A percentile compares a stretch with the other conserved stretches of the same genome.
phyloP scores from a whole-genome alignment of 2,113 vertebrate species.

The Struthidea cinerea region DNA sequence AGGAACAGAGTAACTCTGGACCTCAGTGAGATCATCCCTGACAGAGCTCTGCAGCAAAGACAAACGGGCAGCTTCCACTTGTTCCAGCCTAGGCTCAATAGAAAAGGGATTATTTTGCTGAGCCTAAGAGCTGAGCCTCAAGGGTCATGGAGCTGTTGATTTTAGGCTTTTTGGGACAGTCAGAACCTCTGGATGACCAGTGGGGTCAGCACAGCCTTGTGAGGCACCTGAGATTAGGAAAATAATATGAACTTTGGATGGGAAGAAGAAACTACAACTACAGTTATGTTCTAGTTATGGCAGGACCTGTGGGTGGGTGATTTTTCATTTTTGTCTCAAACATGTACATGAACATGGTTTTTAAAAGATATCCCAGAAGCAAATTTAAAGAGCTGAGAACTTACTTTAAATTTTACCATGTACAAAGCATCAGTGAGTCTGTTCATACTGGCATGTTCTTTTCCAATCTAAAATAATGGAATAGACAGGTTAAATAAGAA shows the following conservation, averaged over 20 bases:
- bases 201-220: neutral
- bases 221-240: neutral
- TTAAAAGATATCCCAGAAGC: neutral
- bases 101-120: neutral
- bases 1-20: neutral
- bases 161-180: neutral
- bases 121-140: neutral
- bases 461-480: constrained; percentile 76
- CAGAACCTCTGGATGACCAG: neutral
- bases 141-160: neutral
- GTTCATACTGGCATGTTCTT: constrained; percentile 84
- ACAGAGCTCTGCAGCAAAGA: neutral
- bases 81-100: neutral
- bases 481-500: neutral
- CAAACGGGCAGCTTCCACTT: neutral
- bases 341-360: neutral
- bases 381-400: neutral
- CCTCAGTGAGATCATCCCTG: neutral
- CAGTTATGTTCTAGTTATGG: neutral
- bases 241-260: neutral
- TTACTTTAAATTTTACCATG: constrained; percentile 95
- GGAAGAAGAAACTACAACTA: neutral
- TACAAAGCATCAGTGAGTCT: constrained; percentile 90
- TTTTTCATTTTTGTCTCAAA: neutral
- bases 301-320: neutral